These are phyloP conservation scores for Latrodectus geometricus DNA, from an alignment of 1,140 invertebrate genomes.

Conservation along the genomic window DNA sequence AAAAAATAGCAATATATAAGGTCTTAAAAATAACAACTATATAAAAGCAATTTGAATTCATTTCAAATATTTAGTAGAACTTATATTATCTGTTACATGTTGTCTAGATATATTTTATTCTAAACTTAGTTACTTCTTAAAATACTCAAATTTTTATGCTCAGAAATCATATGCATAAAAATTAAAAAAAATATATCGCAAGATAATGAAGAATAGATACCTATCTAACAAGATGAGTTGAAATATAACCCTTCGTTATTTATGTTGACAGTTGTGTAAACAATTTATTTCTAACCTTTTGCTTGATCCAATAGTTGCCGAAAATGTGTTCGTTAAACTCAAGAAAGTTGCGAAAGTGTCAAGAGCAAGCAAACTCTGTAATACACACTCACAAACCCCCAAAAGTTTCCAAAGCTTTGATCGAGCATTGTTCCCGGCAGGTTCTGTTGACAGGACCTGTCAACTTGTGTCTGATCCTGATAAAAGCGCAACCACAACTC, in stretches of 20 bases:
- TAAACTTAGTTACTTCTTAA: background rate
- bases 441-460: constrained; percentile 26
- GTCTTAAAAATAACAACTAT: too few species aligned
- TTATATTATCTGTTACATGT: too few species aligned
- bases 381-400: background rate
- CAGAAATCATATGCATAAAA: background rate
- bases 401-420: constrained; percentile 11
- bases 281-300: constrained; percentile 1
- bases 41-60: too few species aligned
- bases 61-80: too few species aligned
- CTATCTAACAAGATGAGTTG: too few species aligned
- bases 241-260: background rate
- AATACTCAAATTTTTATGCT: background rate
- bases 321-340: background rate
- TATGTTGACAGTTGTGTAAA: background rate
- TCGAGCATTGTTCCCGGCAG: constrained; percentile 13
- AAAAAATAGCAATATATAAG: too few species aligned
- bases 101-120: too few species aligned
- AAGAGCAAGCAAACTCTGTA: background rate
- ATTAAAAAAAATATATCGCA: background rate
- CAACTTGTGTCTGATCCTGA: constrained; percentile 18
- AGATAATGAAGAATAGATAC: background rate
- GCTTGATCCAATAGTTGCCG: background rate
- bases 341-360: constrained; percentile 3
- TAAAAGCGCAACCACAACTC: constrained; percentile 28